A percentile compares a stretch with the other conserved stretches of the same genome.
Conservation (phyloP, 2,113 vertebrate genomes). For the Corvus cornix region DNA sequence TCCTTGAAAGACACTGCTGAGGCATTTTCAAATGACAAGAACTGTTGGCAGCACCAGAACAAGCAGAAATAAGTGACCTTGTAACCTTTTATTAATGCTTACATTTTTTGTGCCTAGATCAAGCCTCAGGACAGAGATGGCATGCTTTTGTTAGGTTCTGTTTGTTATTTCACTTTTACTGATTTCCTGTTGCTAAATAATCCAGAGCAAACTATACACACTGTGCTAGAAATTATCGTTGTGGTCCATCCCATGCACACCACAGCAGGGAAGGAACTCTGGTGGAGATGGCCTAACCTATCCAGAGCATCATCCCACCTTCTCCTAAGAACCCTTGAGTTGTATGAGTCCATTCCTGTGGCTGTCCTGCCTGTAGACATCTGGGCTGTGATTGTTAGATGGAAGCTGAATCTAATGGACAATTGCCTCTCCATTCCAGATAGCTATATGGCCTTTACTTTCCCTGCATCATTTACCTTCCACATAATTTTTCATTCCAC, state of each 20-base stretch:
- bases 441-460: not conserved
- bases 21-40: not conserved
- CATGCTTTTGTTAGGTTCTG: not conserved
- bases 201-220: not conserved
- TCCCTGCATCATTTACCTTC: not conserved
- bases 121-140: not conserved
- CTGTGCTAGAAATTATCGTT: not conserved
- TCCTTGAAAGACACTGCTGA: not conserved
- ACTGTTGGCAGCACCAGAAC: not conserved
- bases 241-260: fast-evolving
- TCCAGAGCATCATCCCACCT: not conserved
- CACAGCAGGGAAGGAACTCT: not conserved
- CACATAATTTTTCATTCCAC: not conserved
- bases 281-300: not conserved
- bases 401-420: not conserved
- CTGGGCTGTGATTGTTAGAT: not conserved
- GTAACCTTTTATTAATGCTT: not conserved
- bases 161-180: not conserved
- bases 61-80: not conserved
- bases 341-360: not conserved
- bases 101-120: not conserved
- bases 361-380: not conserved
- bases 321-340: not conserved
- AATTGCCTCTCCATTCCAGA: not conserved
- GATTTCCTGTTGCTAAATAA: not conserved